phyloP scores from a whole-genome alignment of 2,797 vertebrate species.

The Crax fasciolata region DNA sequence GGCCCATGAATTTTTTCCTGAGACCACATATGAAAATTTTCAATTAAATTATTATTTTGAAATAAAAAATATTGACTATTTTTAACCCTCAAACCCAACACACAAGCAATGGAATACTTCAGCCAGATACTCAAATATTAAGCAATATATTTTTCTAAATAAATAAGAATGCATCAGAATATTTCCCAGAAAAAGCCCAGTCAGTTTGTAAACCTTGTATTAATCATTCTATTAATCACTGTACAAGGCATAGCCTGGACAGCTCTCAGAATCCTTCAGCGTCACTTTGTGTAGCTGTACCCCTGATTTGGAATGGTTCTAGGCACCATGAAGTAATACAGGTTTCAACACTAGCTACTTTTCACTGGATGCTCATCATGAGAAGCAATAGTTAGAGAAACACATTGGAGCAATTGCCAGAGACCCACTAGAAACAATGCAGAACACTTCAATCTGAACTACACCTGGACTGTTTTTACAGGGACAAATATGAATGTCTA shows the following conservation, averaged over 20 bases:
- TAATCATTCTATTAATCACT: background rate
- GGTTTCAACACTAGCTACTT: background rate
- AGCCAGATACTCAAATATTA: background rate
- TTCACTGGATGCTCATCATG: slow-evolving; percentile 28
- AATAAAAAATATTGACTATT: background rate
- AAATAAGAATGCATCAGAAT: background rate
- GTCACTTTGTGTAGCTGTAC: background rate
- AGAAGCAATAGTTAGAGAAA: slow-evolving; percentile 61
- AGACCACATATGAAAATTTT: background rate
- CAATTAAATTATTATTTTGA: background rate
- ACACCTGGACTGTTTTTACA: background rate
- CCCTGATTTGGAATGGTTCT: slow-evolving; percentile 62
- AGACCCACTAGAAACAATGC: slow-evolving; percentile 45
- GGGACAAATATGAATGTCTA: background rate
- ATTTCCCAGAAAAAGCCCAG: background rate
- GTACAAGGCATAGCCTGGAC: background rate
- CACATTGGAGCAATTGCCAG: slow-evolving; percentile 60
- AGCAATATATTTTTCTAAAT: background rate
- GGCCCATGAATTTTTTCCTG: background rate
- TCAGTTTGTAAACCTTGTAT: background rate
- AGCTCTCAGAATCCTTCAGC: background rate
- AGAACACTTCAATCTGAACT: background rate
- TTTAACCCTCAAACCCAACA: background rate
- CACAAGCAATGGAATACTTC: background rate
- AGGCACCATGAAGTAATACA: slow-evolving; percentile 11